Conservation (phyloP, 1,140 invertebrate species). For the Macrosteles quadrilineatus region DNA sequence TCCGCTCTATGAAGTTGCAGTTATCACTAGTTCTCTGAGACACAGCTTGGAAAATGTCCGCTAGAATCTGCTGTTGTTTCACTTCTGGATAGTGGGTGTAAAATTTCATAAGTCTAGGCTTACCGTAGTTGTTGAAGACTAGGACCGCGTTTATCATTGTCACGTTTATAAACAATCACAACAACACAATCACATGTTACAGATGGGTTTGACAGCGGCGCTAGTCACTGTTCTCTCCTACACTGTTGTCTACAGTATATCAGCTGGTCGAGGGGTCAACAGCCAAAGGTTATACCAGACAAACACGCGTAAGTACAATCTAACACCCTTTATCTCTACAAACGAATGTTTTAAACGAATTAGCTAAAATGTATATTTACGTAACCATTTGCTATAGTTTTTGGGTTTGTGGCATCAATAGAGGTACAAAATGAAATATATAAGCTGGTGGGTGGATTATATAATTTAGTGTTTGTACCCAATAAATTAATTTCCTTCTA, state of each 20-base stretch:
- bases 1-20: not conserved
- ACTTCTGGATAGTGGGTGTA: not conserved
- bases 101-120: constrained; percentile 27
- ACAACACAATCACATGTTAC: constrained; percentile 3
- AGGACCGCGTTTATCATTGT: constrained; percentile 17
- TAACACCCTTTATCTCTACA: too few relatives aligned
- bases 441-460: too few relatives aligned
- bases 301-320: not conserved
- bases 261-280: not conserved
- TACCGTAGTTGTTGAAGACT: constrained; percentile 20
- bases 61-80: constrained; percentile 5
- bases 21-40: not conserved
- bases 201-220: constrained; percentile 1
- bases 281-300: constrained; percentile 20
- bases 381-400: too few relatives aligned
- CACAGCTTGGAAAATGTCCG: not conserved
- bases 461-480: too few relatives aligned
- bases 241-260: not conserved
- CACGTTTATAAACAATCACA: not conserved
- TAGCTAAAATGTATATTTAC: too few relatives aligned
- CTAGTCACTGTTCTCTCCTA: not conserved
- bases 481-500: too few relatives aligned
- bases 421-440: too few relatives aligned
- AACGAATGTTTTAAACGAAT: too few relatives aligned
- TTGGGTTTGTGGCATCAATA: too few relatives aligned